Percentiles rank a stretch among this genome's conserved stretches.
Conservation (phyloP, 2,113 vertebrate species). For the Cinclus mexicanus region DNA sequence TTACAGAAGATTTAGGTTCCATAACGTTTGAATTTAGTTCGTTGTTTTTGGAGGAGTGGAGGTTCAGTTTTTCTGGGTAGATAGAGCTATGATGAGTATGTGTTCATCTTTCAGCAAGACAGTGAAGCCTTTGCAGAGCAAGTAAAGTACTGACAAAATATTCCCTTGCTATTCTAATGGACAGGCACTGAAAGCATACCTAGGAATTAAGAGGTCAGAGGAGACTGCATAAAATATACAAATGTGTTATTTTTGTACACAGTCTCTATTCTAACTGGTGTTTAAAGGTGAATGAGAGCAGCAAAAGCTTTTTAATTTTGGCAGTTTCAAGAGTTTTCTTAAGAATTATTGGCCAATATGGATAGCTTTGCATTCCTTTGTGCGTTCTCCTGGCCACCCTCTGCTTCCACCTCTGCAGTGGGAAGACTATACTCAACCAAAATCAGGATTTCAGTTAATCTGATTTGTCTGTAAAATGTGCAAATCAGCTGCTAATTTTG, state of each 20-base stretch:
- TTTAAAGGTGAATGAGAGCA: constrained; percentile 25
- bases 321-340: constrained; percentile 13
- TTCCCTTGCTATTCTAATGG: neutral
- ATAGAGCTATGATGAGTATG: neutral
- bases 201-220: constrained; percentile 14
- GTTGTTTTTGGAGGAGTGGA: neutral
- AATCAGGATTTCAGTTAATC: neutral
- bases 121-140: neutral
- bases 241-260: neutral
- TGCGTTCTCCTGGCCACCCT: neutral
- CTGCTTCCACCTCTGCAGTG: neutral
- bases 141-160: neutral
- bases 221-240: neutral
- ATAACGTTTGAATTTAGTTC: neutral
- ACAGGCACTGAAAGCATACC: neutral
- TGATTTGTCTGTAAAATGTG: constrained; percentile 29
- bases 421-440: neutral
- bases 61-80: neutral
- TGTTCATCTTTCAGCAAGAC: neutral
- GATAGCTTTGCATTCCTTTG: neutral
- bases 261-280: neutral
- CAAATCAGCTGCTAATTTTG: constrained; percentile 41
- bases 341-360: neutral
- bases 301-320: constrained; percentile 15
- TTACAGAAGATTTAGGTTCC: neutral